These are phyloP conservation scores for Oxyscelio sp. DNA, from an alignment of 2,888 invertebrate genomes.

Conservation along the genomic window DNA sequence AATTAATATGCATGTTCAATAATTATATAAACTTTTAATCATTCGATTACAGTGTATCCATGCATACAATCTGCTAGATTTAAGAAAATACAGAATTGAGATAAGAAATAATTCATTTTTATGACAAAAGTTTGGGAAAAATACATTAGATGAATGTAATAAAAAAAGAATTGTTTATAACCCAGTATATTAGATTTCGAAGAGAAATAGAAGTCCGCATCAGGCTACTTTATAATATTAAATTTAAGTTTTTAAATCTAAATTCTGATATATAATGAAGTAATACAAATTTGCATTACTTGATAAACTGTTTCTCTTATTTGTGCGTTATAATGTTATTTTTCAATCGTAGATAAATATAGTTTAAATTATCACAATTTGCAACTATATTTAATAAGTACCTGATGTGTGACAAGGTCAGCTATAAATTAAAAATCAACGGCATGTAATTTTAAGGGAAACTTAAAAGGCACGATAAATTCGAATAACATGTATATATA, in stretches of 20 bases:
- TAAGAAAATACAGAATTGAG: conserved; percentile 32
- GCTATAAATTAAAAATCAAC: conserved; percentile 76
- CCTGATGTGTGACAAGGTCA: conserved; percentile 73
- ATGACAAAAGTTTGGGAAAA: conserved; percentile 43
- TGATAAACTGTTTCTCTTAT: not conserved
- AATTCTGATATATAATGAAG: not conserved
- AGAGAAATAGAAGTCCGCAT: conserved; percentile 28
- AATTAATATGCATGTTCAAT: conserved; percentile 37
- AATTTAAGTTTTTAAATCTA: not conserved
- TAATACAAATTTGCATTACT: not conserved
- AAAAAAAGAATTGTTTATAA: not conserved
- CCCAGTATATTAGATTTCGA: conserved; percentile 25
- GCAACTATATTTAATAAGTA: not conserved
- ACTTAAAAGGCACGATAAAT: conserved; percentile 80
- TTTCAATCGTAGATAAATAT: not conserved
- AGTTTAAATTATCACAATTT: not conserved
- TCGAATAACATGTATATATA: conserved; percentile 70
- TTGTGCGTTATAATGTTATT: not conserved
- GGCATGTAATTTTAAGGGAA: conserved; percentile 82
- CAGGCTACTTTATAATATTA: conserved; percentile 19
- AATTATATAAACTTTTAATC: conserved; percentile 30
- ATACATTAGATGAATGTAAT: conserved; percentile 43
- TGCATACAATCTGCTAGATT: conserved; percentile 33
- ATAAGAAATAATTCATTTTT: too few relatives aligned
- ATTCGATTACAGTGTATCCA: conserved; percentile 53